Evolutionary conservation across 2,113 vertebrate species (phyloP).

Genomic region (Serinus canaria): DNA sequence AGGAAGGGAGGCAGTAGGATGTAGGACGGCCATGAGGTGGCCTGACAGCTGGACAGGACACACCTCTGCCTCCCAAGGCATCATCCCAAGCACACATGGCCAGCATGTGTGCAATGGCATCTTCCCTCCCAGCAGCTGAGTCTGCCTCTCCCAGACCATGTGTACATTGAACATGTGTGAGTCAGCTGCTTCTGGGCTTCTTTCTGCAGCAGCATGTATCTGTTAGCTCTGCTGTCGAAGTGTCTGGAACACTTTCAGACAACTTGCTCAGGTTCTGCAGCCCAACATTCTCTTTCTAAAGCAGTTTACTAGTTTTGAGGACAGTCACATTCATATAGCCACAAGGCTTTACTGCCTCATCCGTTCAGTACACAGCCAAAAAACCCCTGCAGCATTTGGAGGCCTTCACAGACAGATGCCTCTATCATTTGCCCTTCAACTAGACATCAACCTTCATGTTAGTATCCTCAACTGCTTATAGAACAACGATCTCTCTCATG

Average conservation of each 20-base stretch:
- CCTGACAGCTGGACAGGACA: accelerated
- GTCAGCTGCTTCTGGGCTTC: accelerated
- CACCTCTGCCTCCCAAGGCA: not conserved
- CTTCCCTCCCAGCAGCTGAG: not conserved
- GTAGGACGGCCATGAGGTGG: not conserved
- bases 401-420: not conserved
- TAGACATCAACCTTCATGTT: not conserved
- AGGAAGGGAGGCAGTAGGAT: not conserved
- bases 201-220: not conserved
- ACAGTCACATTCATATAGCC: not conserved
- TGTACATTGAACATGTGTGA: too few species aligned
- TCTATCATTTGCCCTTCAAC: not conserved
- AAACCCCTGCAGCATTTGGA: not conserved
- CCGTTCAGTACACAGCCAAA: not conserved
- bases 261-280: not conserved
- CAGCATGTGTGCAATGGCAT: not conserved
- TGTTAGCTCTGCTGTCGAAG: not conserved
- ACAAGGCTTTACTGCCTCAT: not conserved
- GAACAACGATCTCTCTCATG: accelerated
- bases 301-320: not conserved
- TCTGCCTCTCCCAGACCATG: too few species aligned
- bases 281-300: not conserved
- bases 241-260: accelerated
- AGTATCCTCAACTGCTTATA: not conserved
- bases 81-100: not conserved